These are phyloP conservation scores for Amiota communis DNA, from an alignment of 2,888 invertebrate species.

Conservation along the genomic window DNA sequence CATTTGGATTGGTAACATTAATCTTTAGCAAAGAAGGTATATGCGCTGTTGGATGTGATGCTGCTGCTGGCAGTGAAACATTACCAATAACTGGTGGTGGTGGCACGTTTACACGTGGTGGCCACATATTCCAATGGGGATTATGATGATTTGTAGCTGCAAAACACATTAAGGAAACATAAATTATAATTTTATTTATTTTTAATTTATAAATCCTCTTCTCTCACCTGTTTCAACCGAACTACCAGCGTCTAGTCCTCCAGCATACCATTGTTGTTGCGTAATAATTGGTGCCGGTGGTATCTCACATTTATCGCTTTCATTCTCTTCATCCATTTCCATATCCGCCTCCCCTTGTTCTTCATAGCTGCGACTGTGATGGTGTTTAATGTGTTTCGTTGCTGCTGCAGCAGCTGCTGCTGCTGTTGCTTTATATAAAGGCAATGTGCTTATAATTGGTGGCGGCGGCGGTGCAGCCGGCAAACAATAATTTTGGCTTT, in stretches of 20 bases:
- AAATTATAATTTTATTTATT: no score
- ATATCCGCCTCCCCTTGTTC: slow-evolving; percentile 90
- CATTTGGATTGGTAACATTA: slow-evolving; percentile 66
- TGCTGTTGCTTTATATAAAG: slow-evolving; percentile 44
- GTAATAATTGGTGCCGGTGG: slow-evolving; percentile 52
- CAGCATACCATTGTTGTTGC: slow-evolving; percentile 52
- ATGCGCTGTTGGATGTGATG: slow-evolving; percentile 57
- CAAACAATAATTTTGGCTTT: slow-evolving; percentile 57
- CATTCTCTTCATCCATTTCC: slow-evolving; percentile 86
- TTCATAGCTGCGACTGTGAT: slow-evolving; percentile 56
- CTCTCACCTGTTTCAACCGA: not conserved
- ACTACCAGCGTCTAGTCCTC: not conserved
- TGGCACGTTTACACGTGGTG: slow-evolving; percentile 41
- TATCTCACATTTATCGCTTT: slow-evolving; percentile 43
- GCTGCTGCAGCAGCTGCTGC: slow-evolving; percentile 35
- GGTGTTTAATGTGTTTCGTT: slow-evolving; percentile 9
- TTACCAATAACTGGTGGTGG: slow-evolving; percentile 43
- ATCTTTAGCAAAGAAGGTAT: slow-evolving; percentile 68
- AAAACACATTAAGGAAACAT: not conserved
- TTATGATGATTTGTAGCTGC: slow-evolving; percentile 18
- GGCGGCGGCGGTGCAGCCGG: slow-evolving; percentile 79
- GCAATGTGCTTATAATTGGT: slow-evolving; percentile 60
- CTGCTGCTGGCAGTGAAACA: not conserved
- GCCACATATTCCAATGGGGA: slow-evolving; percentile 44
- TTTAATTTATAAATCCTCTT: no score